A percentile compares a stretch with the other conserved stretches of the same genome.
phyloP scores from a whole-genome alignment of 2,797 vertebrate species.

The Atherinosoma microstoma region DNA sequence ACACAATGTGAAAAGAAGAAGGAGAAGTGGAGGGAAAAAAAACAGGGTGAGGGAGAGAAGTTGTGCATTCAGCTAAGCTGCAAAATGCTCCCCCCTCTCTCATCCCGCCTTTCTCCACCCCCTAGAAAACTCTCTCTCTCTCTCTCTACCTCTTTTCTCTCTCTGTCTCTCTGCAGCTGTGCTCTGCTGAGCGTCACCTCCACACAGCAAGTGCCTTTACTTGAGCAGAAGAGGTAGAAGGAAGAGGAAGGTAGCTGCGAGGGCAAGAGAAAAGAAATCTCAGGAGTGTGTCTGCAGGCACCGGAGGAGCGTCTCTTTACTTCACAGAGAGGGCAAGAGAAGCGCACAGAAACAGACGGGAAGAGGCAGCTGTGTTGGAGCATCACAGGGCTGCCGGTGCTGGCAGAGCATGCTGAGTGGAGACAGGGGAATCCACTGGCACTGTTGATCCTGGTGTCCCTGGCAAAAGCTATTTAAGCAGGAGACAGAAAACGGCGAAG shows the following conservation, averaged over 20 bases:
- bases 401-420: constrained; percentile 59
- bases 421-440: constrained; percentile 52
- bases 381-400: constrained; percentile 41
- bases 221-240: constrained; percentile 73
- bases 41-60: constrained; percentile 67
- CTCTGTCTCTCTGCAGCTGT: constrained; percentile 79
- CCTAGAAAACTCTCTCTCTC: constrained; percentile 64
- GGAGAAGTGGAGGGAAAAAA: constrained; percentile 20
- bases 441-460: constrained; percentile 62
- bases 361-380: constrained; percentile 48
- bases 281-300: constrained; percentile 52
- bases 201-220: constrained; percentile 82
- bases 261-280: constrained; percentile 15
- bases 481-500: constrained; percentile 49
- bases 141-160: constrained; percentile 51
- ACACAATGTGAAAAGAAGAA: constrained; percentile 53
- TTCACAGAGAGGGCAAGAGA: constrained; percentile 45
- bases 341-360: constrained; percentile 44
- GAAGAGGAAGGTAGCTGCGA: constrained; percentile 58
- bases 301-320: constrained; percentile 60
- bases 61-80: constrained; percentile 80
- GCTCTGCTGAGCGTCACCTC: constrained; percentile 77
- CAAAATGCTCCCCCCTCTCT: constrained; percentile 58
- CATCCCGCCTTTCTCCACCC: constrained; percentile 60
- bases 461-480: constrained; percentile 58